These are phyloP conservation scores for Acanthoscelides obtectus DNA, from an alignment of 2,888 invertebrate genomes.

Conservation along the genomic window DNA sequence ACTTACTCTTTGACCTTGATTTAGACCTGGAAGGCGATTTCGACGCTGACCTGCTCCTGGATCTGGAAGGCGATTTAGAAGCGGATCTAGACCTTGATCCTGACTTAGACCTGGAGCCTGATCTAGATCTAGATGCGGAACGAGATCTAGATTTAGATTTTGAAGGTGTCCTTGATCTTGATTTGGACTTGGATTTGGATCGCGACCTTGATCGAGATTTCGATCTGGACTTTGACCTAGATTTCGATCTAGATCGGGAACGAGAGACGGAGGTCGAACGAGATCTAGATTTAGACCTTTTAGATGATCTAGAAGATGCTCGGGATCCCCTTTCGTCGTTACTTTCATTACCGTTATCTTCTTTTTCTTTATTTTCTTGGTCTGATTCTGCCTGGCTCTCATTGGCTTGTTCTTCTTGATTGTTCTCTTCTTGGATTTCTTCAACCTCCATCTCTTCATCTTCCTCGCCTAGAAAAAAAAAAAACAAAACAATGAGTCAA, in stretches of 20 bases:
- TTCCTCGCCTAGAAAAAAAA: slow-evolving; percentile 47
- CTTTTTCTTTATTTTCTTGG: slow-evolving; percentile 41
- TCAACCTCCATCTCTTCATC: slow-evolving; percentile 56
- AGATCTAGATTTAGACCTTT: slow-evolving; percentile 35
- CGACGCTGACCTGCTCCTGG: slow-evolving; percentile 38
- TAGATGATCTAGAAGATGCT: slow-evolving; percentile 39
- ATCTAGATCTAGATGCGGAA: slow-evolving; percentile 35
- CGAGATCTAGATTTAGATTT: slow-evolving; percentile 35
- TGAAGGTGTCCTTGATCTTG: slow-evolving; percentile 27
- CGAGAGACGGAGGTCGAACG: slow-evolving; percentile 35
- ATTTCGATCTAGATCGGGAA: slow-evolving; percentile 40
- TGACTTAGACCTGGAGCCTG: slow-evolving; percentile 32
- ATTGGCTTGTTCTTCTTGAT: slow-evolving; percentile 56
- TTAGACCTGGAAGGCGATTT: slow-evolving; percentile 42
- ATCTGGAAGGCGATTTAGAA: slow-evolving; percentile 44
- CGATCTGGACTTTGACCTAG: slow-evolving; percentile 44
- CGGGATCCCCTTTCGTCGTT: slow-evolving; percentile 34
- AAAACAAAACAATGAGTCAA: slow-evolving; percentile 4
- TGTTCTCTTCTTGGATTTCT: slow-evolving; percentile 47
- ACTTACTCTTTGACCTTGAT: slow-evolving; percentile 29
- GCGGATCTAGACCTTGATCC: slow-evolving; percentile 41
- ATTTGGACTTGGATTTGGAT: slow-evolving; percentile 30
- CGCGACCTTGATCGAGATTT: slow-evolving; percentile 42
- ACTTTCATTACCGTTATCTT: slow-evolving; percentile 40
- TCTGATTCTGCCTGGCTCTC: slow-evolving; percentile 52